phyloP scores from a whole-genome alignment of 2,888 invertebrate species.

The Drosophila picticornis region DNA sequence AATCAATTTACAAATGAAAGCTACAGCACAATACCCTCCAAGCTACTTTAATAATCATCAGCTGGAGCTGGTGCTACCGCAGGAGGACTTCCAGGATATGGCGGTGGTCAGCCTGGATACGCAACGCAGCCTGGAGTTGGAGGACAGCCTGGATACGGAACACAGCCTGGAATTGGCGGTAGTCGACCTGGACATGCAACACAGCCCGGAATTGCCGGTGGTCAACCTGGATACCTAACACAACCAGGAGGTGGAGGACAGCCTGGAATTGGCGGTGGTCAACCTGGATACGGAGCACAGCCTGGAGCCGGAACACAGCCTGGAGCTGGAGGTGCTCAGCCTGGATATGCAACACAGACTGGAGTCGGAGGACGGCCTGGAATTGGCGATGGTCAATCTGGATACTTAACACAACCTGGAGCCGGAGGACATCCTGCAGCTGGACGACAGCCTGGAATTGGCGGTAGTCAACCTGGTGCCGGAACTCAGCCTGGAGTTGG shows the following conservation, averaged over 20 bases:
- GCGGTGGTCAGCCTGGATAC: conserved; percentile 25
- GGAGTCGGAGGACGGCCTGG: conserved; percentile 14
- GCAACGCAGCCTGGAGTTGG: conserved; percentile 17
- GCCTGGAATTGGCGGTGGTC: too few species aligned
- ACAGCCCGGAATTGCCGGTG: conserved; percentile 14
- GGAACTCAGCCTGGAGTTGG: conserved; percentile 13
- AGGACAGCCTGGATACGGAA: conserved; percentile 12
- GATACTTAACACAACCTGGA: conserved; percentile 19
- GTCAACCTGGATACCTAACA: neutral
- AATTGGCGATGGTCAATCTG: conserved; percentile 1
- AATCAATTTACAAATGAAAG: neutral
- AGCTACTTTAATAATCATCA: neutral
- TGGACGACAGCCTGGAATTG: conserved; percentile 24
- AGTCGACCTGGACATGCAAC: conserved; percentile 19
- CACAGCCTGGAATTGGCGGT: conserved; percentile 3
- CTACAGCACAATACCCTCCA: neutral
- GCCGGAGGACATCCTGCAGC: conserved; percentile 24
- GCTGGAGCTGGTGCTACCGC: conserved; percentile 12
- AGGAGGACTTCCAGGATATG: conserved; percentile 9
- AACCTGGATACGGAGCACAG: too few species aligned
- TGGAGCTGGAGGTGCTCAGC: conserved; percentile 24
- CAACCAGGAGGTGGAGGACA: too few species aligned
- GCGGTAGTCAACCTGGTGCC: conserved; percentile 8
- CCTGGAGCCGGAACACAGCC: too few species aligned
- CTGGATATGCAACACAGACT: conserved; percentile 26